A percentile compares a stretch with the other conserved stretches of the same genome.
These are phyloP conservation scores for Andrena camellia DNA, from an alignment of 2,888 invertebrate species.

Conservation along the genomic window DNA sequence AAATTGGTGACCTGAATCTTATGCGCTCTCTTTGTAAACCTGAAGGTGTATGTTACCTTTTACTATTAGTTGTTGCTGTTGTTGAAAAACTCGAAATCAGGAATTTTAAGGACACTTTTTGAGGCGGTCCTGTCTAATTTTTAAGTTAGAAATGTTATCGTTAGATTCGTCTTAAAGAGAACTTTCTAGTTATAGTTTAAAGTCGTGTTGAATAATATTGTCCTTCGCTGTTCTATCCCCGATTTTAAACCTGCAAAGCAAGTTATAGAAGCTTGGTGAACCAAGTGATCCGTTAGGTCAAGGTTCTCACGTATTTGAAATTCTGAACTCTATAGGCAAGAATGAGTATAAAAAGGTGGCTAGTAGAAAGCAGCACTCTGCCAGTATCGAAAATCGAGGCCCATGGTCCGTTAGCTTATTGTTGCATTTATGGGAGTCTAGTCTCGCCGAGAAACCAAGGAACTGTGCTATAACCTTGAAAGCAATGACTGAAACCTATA, in stretches of 20 bases:
- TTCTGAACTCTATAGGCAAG: neutral
- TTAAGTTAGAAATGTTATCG: too few relatives aligned
- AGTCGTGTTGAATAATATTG: too few relatives aligned
- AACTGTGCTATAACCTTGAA: neutral
- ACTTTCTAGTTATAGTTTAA: too few relatives aligned
- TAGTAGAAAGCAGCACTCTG: neutral
- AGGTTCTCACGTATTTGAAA: conserved; percentile 26
- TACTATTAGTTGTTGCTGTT: too few relatives aligned
- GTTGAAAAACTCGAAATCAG: too few relatives aligned
- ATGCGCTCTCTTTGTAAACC: too few relatives aligned
- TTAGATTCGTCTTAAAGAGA: too few relatives aligned
- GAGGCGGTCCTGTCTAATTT: too few relatives aligned
- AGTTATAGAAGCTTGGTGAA: conserved; percentile 28
- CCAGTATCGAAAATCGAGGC: neutral
- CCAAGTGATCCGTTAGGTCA: conserved; percentile 38
- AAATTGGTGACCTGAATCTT: too few relatives aligned
- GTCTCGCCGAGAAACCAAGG: conserved; percentile 3
- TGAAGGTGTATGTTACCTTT: too few relatives aligned
- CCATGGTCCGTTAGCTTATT: conserved; percentile 14
- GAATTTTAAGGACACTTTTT: too few relatives aligned
- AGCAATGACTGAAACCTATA: neutral
- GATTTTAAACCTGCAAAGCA: conserved; percentile 20
- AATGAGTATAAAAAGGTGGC: neutral
- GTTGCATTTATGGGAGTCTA: conserved; percentile 28
- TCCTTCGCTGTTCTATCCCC: neutral